Evolutionary conservation across 2,797 vertebrate species (phyloP).

Genomic region (Gadopsis marmoratus): DNA sequence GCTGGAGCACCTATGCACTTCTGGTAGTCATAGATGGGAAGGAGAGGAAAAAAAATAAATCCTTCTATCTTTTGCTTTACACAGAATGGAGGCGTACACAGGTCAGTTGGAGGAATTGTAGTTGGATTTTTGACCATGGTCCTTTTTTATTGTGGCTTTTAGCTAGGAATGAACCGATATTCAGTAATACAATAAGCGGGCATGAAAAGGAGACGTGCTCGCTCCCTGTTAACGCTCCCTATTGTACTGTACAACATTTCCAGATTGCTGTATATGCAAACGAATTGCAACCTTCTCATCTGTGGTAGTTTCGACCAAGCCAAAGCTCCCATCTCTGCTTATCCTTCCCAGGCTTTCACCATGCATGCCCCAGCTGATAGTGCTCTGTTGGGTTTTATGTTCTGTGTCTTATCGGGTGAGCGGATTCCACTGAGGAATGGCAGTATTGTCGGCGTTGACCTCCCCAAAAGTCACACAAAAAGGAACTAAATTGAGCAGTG

Average conservation of each 20-base stretch:
- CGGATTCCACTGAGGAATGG: conserved; percentile 61
- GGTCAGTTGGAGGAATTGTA: conserved; percentile 15
- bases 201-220: conserved; percentile 43
- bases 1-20: conserved; percentile 33
- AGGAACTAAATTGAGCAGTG: conserved; percentile 66
- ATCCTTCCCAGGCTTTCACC: conserved; percentile 61
- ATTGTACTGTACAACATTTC: conserved; percentile 49
- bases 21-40: conserved; percentile 35
- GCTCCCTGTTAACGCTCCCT: conserved; percentile 51
- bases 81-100: conserved; percentile 15
- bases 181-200: conserved; percentile 34
- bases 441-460: conserved; percentile 71
- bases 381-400: conserved; percentile 61
- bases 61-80: not conserved
- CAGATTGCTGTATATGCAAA: conserved; percentile 61
- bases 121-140: conserved; percentile 18
- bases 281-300: conserved; percentile 55
- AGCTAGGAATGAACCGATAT: conserved; percentile 13
- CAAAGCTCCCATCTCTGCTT: conserved; percentile 55
- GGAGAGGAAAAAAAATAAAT: not conserved
- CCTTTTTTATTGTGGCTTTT: conserved; percentile 28
- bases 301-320: conserved; percentile 57
- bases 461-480: conserved; percentile 73
- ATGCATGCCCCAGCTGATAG: conserved; percentile 55
- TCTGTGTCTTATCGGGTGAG: conserved; percentile 62